Evolutionary conservation across 2,888 invertebrate genomes (phyloP).

Genomic region (Slavum lentiscoides): DNA sequence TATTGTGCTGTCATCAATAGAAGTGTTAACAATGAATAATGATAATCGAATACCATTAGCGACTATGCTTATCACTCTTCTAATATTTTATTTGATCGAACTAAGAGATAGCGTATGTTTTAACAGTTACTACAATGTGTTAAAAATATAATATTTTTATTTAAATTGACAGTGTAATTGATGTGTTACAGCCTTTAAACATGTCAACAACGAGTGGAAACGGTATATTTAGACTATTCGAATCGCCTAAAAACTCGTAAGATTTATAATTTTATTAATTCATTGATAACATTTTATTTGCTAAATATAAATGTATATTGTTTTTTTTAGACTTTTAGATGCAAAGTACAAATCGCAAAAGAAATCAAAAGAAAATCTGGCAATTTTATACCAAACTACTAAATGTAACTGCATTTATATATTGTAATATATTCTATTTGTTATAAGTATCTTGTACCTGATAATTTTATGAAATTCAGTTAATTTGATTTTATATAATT

Average conservation of each 20-base stretch:
- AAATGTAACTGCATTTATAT: slow-evolving; percentile 42
- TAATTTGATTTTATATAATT: not conserved
- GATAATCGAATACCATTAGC: slow-evolving; percentile 22
- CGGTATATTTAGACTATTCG: slow-evolving; percentile 44
- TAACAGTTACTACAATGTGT: not conserved
- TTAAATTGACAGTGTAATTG: not conserved
- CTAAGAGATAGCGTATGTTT: slow-evolving; percentile 48
- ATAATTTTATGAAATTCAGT: not conserved
- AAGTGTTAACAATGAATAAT: slow-evolving; percentile 22
- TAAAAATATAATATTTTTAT: not conserved
- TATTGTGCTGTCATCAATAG: slow-evolving; percentile 29
- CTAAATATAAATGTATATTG: not conserved
- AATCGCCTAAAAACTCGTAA: slow-evolving; percentile 37
- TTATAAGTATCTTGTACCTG: not conserved
- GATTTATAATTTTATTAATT: not conserved
- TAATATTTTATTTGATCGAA: slow-evolving; percentile 45
- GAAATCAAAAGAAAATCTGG: slow-evolving; percentile 36
- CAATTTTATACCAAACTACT: slow-evolving; percentile 39
- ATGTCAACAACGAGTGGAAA: slow-evolving; percentile 45
- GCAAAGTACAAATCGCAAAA: not conserved
- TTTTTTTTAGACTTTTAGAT: slow-evolving; percentile 11
- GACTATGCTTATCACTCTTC: slow-evolving; percentile 33
- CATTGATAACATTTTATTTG: not conserved
- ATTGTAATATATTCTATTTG: not conserved
- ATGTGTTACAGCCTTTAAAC: slow-evolving; percentile 43